Evolutionary conservation across 1,140 invertebrate genomes (phyloP), one percentile per base, ranked within the genome.

Genomic region (Ostrea edulis): DNA sequence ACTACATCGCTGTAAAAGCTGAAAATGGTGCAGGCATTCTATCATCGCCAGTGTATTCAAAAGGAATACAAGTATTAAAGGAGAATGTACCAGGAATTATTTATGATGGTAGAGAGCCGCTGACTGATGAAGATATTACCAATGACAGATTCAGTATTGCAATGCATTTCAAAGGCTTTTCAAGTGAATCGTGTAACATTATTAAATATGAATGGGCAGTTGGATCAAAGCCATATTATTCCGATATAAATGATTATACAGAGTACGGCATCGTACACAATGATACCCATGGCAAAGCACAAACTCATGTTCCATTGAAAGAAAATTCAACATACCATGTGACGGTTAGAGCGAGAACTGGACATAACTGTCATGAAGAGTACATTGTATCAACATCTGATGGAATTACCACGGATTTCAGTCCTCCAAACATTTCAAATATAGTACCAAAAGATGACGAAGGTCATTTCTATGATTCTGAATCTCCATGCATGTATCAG

Each of bases 121-220:
- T 22, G n/a, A n/a, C 17, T 17, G 91, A 91, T 77, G 84, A 71
- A 53, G 82, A 88, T 54, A 88, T 85, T 44, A 87, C 71, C 0
- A 85, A 29, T 14, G 90, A 91, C 52, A 71, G 29, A n/a, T 58
- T 85, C 8, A 86, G 89, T 17, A 85, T 91, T 55, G 86, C 88
- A 22, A 83, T 88, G 58, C 88, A 87, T 20, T 91, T 91, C 55
- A n/a, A 85, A 22, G 89, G 89, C 14, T 91, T 91, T 88, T 77
- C 88, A 68, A 91, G 91, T 88, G 88, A 89, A 83, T 85, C 86
- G 12, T 91, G 91, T 77, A 88, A 88, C 81, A 91, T 91, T 54
- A 35, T 89, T 14, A 84, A 71, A 68, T 91, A 91, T 88, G 91
- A 91, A 53, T 91, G 89, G 91, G 88, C 88, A 0, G 87, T 89